Base-by-base conservation (phyloP, 1,140 invertebrate genomes). In the Odontomachus brunneus region DNA sequence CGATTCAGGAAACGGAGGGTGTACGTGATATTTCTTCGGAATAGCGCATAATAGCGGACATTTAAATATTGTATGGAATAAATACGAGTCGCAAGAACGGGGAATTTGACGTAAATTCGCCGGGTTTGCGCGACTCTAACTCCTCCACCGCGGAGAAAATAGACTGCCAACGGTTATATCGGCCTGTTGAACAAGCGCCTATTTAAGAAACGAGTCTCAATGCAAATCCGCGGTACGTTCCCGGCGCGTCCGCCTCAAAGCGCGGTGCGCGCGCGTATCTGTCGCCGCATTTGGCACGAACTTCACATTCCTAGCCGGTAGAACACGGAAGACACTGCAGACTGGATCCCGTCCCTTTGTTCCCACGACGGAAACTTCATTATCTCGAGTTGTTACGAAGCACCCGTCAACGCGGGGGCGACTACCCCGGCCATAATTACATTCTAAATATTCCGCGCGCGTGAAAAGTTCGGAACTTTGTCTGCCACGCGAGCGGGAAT, bases 171-270 rank as follows among this genome's bases (percentile, higher is more conserved):
- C 65, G 38, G 38, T 80, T 69, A 71, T 59, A 69, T 71, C 69
- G 71, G 75, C 51, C 51, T 80, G 75, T 80, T 80, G 65, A 80
- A 80, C 51, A 59, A 80, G 22, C 51, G 26, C 17, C n/a, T 67
- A 80, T 80, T 80, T 80, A 80, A 80, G 75, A 80, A 80, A 48
- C 48, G 74, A 76, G 48, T 66, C 49, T 24, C 69, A 48, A 82
- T 74, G 69, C 78, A 82, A 82, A 82, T 74, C 78, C 59, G 48
- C 67, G 19, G 55, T 51, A 63, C 55, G 78, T 63, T 73, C 17
- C 17, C 55, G 51, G 33, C n/a, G 14, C n/a, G 17, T 71, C 29
- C 9, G 22, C 15, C 57, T 82, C 53, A 82, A 82, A 82, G 69
- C 57, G 17, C 48, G 29, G 29, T 33, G 29, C 29, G 57, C 44